Percentiles rank a stretch among this genome's conserved stretches.
phyloP scores from a whole-genome alignment of 1,140 invertebrate genomes.

The Ganaspis sp. region DNA sequence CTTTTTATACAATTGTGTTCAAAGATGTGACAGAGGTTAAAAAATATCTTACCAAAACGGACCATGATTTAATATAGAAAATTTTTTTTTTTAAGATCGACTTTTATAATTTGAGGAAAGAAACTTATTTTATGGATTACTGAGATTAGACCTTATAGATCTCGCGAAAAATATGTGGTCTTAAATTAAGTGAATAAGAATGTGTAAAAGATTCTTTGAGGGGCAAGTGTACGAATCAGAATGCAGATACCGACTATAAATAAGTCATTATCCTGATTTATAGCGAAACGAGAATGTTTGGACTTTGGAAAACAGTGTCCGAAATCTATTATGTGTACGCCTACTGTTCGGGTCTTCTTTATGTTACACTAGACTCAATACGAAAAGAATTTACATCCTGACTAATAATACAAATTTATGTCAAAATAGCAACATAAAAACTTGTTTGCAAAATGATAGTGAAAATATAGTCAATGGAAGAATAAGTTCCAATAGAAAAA shows the following conservation, averaged over 20 bases:
- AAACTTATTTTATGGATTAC: background rate
- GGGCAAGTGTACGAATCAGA: background rate
- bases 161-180: background rate
- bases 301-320: background rate
- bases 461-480: no score
- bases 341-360: background rate
- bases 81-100: no score
- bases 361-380: background rate
- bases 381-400: background rate
- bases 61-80: no score
- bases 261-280: slow-evolving; percentile 6
- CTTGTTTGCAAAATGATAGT: background rate
- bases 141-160: slow-evolving; percentile 4
- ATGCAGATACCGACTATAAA: slow-evolving; percentile 6
- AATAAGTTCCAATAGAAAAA: no score
- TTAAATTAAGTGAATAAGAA: slow-evolving; percentile 1
- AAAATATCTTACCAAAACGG: no score
- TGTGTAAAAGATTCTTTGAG: background rate
- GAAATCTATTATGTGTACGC: background rate
- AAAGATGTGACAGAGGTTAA: no score
- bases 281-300: background rate
- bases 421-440: background rate
- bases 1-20: no score
- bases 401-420: background rate
- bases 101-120: background rate